These are phyloP conservation scores for Epinephelus moara DNA, from an alignment of 2,113 vertebrate species.

Conservation along the genomic window DNA sequence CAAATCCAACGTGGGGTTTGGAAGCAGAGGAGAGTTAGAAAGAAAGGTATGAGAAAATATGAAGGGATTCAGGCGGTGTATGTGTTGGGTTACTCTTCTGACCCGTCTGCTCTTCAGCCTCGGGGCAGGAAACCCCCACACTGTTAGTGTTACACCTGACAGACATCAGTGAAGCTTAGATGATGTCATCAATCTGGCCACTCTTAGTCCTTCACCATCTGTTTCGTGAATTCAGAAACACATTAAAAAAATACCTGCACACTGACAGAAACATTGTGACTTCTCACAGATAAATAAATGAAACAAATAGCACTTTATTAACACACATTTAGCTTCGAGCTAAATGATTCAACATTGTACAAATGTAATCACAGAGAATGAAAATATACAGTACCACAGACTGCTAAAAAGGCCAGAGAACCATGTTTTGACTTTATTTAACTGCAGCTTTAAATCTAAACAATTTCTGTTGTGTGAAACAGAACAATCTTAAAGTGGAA, in stretches of 20 bases:
- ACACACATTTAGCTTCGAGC: neutral
- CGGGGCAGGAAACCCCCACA: slow-evolving; percentile 49
- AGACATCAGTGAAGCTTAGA: slow-evolving; percentile 47
- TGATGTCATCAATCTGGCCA: slow-evolving; percentile 59
- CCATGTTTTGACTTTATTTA: no score
- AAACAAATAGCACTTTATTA: slow-evolving; percentile 46
- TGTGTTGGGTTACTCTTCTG: slow-evolving; percentile 58
- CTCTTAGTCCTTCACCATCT: slow-evolving; percentile 17
- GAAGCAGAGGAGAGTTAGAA: neutral
- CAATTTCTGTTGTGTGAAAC: neutral
- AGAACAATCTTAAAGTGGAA: neutral
- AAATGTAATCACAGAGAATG: slow-evolving; percentile 10
- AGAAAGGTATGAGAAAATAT: slow-evolving; percentile 42
- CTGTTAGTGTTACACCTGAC: slow-evolving; percentile 63
- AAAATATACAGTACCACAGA: slow-evolving; percentile 2
- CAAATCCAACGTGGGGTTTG: slow-evolving; percentile 30
- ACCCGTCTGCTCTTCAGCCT: slow-evolving; percentile 33
- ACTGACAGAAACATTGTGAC: neutral
- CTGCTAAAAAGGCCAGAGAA: neutral
- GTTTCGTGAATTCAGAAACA: slow-evolving; percentile 33
- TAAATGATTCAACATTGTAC: slow-evolving; percentile 6
- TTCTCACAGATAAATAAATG: slow-evolving; percentile 13
- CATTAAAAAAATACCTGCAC: slow-evolving; percentile 9
- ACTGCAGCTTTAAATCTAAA: neutral
- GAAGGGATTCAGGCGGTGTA: slow-evolving; percentile 36